A percentile compares a stretch with the other conserved stretches of the same genome.
Evolutionary conservation across 2,113 vertebrate genomes (phyloP).

Genomic region (Gymnogyps californianus): DNA sequence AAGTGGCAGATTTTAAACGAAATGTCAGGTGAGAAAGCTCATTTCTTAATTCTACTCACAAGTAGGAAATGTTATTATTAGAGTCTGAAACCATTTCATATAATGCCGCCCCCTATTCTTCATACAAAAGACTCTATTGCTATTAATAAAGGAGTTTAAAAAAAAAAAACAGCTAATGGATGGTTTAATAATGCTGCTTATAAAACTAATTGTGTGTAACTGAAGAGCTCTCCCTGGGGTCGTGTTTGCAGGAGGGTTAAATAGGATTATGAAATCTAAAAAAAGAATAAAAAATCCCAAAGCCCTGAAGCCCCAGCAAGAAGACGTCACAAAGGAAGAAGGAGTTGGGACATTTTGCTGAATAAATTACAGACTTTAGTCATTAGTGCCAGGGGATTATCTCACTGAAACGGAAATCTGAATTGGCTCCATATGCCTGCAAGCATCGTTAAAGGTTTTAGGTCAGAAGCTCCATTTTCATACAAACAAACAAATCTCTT

Average conservation of each 20-base stretch:
- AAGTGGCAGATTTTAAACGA: neutral
- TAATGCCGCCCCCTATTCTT: neutral
- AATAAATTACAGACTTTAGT: slow-evolving; percentile 11
- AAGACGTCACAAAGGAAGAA: neutral
- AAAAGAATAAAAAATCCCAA: neutral
- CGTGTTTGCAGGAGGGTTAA: slow-evolving; percentile 6
- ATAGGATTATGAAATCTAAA: slow-evolving; percentile 28
- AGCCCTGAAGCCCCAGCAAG: neutral
- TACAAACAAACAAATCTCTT: neutral
- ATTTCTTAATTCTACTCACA: neutral
- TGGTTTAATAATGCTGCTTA: slow-evolving; percentile 42
- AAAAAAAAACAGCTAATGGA: neutral
- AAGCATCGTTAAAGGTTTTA: neutral
- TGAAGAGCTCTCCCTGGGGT: slow-evolving; percentile 13
- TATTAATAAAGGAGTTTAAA: slow-evolving; percentile 3
- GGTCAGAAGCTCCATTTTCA: neutral
- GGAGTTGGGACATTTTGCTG: neutral
- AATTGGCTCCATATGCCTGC: neutral
- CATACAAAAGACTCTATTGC: neutral
- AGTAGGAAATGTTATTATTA: slow-evolving; percentile 7
- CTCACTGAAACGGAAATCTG: neutral
- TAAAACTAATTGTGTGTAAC: slow-evolving; percentile 53
- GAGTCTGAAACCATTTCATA: neutral
- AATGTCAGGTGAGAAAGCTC: neutral
- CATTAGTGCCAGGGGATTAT: neutral